Percentiles rank a stretch among this genome's conserved stretches.
phyloP scores from a whole-genome alignment of 2,888 invertebrate genomes.

The Drosophila meridiana region DNA sequence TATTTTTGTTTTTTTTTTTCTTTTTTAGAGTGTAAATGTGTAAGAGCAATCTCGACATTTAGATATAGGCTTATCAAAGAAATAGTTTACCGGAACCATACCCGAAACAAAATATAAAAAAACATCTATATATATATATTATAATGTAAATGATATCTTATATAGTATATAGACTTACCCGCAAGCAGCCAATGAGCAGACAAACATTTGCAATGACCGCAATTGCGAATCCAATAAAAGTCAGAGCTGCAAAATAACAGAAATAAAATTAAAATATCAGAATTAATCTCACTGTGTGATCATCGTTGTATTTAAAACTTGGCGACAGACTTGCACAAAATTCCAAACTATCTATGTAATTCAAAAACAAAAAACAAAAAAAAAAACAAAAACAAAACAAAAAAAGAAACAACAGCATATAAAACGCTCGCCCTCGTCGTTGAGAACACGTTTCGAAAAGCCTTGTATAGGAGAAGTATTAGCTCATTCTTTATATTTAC shows the following conservation, averaged over 20 bases:
- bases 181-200: conserved; percentile 62
- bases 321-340: conserved; percentile 51
- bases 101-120: too few relatives aligned
- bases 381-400: conserved; percentile 9
- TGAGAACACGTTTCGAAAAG: conserved; percentile 56
- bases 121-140: neutral
- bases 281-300: conserved; percentile 17
- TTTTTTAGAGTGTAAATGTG: neutral
- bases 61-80: conserved; percentile 22
- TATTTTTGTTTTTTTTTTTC: neutral
- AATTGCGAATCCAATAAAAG: conserved; percentile 62
- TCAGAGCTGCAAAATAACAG: conserved; percentile 49
- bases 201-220: conserved; percentile 58
- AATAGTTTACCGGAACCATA: neutral
- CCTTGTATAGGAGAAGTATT: conserved; percentile 54
- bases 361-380: conserved; percentile 12
- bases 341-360: conserved; percentile 45
- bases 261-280: conserved; percentile 5
- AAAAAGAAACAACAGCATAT: conserved; percentile 8
- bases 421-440: conserved; percentile 13
- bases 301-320: conserved; percentile 42
- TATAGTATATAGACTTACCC: conserved; percentile 49
- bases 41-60: conserved; percentile 9
- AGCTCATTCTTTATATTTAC: conserved; percentile 63
- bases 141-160: neutral